Percentiles rank a stretch among this genome's conserved stretches.
phyloP scores from a whole-genome alignment of 2,797 vertebrate genomes.

The Sebastes kiyomatsui region DNA sequence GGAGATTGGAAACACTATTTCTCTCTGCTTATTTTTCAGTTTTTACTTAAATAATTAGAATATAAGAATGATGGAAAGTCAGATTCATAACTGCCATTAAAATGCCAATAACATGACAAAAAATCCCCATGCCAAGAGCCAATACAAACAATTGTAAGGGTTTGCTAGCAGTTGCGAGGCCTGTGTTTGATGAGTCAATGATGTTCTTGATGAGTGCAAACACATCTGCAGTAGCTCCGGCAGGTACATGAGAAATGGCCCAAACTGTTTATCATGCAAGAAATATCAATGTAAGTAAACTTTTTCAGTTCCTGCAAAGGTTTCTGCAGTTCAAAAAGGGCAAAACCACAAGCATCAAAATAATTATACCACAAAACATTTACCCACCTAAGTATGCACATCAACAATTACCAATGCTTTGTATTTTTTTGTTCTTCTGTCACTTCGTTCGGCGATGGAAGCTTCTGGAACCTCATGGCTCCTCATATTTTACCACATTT shows the following conservation, averaged over 20 bases:
- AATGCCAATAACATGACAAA: background rate
- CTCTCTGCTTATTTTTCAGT: background rate
- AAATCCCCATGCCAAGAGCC: background rate
- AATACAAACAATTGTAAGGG: background rate
- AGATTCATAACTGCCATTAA: background rate
- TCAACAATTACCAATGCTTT: background rate
- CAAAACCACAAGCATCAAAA: background rate
- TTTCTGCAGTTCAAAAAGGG: background rate
- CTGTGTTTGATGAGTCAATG: background rate
- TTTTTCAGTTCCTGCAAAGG: background rate
- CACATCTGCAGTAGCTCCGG: background rate
- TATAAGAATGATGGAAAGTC: background rate
- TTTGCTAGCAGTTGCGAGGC: background rate
- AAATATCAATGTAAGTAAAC: background rate
- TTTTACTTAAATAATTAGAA: background rate
- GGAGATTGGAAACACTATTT: background rate
- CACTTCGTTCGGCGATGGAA: background rate
- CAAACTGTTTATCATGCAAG: background rate
- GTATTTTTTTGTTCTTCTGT: background rate
- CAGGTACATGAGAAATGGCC: background rate
- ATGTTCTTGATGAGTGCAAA: background rate
- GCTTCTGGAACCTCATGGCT: background rate
- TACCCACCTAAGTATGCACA: background rate
- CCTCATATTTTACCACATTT: background rate
- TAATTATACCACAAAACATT: background rate